Conservation (phyloP, 2,888 invertebrate genomes). For the Belgica antarctica region DNA sequence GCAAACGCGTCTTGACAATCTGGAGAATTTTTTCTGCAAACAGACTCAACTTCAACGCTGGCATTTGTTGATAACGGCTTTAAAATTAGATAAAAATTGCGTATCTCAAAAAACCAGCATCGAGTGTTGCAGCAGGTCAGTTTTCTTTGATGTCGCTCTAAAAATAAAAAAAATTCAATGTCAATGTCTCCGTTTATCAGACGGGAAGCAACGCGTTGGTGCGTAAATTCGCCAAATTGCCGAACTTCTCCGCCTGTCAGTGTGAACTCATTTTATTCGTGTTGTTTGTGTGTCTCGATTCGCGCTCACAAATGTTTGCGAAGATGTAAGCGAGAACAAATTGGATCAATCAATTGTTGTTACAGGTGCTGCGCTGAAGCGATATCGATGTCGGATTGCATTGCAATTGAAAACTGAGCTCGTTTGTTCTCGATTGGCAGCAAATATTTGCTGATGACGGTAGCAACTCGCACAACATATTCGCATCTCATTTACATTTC, state of each 20-base stretch:
- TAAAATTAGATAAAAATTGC: no score
- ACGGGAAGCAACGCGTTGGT: not conserved
- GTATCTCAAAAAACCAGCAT: slow-evolving; percentile 19
- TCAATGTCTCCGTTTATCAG: not conserved
- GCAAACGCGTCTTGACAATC: no score
- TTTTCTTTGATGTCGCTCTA: not conserved
- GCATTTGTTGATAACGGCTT: no score
- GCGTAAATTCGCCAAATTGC: not conserved
- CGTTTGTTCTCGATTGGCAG: not conserved
- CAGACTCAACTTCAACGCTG: no score
- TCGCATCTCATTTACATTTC: slow-evolving; percentile 31
- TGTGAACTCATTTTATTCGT: no score
- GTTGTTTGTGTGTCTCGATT: no score
- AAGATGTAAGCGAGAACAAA: not conserved
- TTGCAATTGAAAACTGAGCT: no score
- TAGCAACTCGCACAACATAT: not conserved
- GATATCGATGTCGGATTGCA: no score
- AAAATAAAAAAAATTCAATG: slow-evolving; percentile 21
- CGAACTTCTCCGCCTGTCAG: not conserved
- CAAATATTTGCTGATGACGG: not conserved
- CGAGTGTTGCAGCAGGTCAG: slow-evolving; percentile 43
- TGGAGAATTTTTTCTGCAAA: no score
- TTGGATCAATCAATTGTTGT: not conserved
- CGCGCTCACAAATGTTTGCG: not conserved
- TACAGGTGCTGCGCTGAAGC: not conserved